Percentiles rank a stretch among this genome's conserved stretches.
Evolutionary conservation across 2,888 invertebrate species (phyloP).

Genomic region (Gnatocerus cornutus): DNA sequence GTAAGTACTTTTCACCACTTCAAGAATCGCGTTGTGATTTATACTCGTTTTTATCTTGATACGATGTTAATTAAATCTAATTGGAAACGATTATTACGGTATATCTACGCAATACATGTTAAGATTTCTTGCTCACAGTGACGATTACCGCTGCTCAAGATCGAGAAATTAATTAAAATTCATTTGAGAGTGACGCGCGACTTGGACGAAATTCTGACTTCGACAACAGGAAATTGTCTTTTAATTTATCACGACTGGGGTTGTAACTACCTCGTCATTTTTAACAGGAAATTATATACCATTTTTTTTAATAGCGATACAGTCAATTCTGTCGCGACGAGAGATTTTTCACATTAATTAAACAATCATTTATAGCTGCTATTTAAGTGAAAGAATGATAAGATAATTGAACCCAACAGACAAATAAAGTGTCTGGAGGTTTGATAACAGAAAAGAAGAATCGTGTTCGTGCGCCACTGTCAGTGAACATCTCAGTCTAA

Average conservation of each 20-base stretch:
- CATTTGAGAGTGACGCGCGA: neutral
- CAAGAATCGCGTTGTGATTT: constrained; percentile 40
- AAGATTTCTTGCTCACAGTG: constrained; percentile 16
- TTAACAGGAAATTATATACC: constrained; percentile 8
- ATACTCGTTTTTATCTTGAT: constrained; percentile 35
- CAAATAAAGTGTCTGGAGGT: too few relatives aligned
- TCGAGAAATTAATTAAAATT: constrained; percentile 28
- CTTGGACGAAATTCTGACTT: neutral
- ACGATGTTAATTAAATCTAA: constrained; percentile 56
- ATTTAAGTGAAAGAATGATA: too few relatives aligned
- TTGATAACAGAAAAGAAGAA: too few relatives aligned
- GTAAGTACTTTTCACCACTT: constrained; percentile 72
- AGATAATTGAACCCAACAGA: too few relatives aligned
- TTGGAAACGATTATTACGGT: constrained; percentile 52
- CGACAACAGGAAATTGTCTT: constrained; percentile 7
- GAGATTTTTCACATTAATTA: too few relatives aligned
- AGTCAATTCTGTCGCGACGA: too few relatives aligned
- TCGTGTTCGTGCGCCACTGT: too few relatives aligned
- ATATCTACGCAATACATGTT: constrained; percentile 25
- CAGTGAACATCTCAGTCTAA: too few relatives aligned
- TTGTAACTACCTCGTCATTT: constrained; percentile 12
- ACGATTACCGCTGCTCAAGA: constrained; percentile 1
- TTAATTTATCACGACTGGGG: constrained; percentile 9
- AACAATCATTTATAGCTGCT: too few relatives aligned
- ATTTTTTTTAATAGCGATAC: constrained; percentile 1